Evolutionary conservation across 2,888 invertebrate genomes (phyloP).

Genomic region (Xestia ashworthii): DNA sequence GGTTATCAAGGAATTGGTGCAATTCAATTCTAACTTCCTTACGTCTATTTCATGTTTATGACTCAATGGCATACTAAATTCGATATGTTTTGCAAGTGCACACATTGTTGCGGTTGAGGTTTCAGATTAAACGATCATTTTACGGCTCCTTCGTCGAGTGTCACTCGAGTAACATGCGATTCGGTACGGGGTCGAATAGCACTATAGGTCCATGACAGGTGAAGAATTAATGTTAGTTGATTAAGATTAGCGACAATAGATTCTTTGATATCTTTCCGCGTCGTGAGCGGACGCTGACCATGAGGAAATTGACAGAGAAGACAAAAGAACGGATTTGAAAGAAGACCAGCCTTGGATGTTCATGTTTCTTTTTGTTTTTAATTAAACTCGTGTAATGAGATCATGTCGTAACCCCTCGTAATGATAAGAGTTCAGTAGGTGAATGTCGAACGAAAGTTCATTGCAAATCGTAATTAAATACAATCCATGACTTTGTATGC

Average conservation of each 20-base stretch:
- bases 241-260: conserved; percentile 46
- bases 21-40: conserved; percentile 31
- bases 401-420: conserved; percentile 38
- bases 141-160: conserved; percentile 56
- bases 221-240: conserved; percentile 48
- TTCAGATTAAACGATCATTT: conserved; percentile 61
- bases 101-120: conserved; percentile 60
- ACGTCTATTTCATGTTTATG: conserved; percentile 19
- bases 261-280: conserved; percentile 64
- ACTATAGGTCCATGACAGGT: conserved; percentile 49
- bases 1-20: conserved; percentile 10
- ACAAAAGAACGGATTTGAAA: conserved; percentile 59
- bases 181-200: conserved; percentile 56
- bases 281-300: conserved; percentile 72
- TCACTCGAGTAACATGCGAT: conserved; percentile 52
- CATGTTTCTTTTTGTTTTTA: conserved; percentile 53
- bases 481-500: conserved; percentile 25
- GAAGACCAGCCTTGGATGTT: conserved; percentile 65
- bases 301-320: conserved; percentile 72
- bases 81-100: conserved; percentile 51
- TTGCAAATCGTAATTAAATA: conserved; percentile 38
- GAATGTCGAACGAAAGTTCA: conserved; percentile 70
- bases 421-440: conserved; percentile 67
- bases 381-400: conserved; percentile 57
- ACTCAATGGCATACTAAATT: conserved; percentile 50